Conservation (phyloP, 2,888 invertebrate species). For the Dendrolimus houi region DNA sequence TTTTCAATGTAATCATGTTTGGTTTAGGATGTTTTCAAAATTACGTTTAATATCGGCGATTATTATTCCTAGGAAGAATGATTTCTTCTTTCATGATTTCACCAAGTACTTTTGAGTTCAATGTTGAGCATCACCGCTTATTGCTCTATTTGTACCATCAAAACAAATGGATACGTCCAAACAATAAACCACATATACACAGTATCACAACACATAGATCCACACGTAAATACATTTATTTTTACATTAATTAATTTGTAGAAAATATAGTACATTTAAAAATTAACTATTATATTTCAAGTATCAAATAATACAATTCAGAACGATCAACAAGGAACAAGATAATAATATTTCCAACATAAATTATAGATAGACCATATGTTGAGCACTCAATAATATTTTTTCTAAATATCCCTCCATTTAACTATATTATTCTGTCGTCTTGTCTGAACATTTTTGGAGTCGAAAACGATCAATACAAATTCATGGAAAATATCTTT, state of each 20-base stretch:
- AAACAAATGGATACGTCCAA: slow-evolving; percentile 47
- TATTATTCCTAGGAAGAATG: no score
- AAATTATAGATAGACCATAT: slow-evolving; percentile 60
- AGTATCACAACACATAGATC: slow-evolving; percentile 71
- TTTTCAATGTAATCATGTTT: no score
- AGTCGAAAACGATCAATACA: slow-evolving; percentile 18
- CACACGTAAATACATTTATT: slow-evolving; percentile 41
- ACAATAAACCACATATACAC: slow-evolving; percentile 53
- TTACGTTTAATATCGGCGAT: no score
- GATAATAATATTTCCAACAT: slow-evolving; percentile 66
- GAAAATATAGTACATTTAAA: slow-evolving; percentile 42
- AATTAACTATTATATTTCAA: slow-evolving; percentile 46
- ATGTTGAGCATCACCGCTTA: slow-evolving; percentile 52
- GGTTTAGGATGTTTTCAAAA: no score
- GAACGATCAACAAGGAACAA: slow-evolving; percentile 61
- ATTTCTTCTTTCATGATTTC: no score
- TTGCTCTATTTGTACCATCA: slow-evolving; percentile 56
- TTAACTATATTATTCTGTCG: slow-evolving; percentile 24
- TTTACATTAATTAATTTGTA: slow-evolving; percentile 22
- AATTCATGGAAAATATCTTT: neutral
- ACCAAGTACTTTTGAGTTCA: no score
- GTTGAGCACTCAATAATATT: slow-evolving; percentile 69
- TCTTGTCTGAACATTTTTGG: slow-evolving; percentile 34
- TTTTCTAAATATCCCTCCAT: slow-evolving; percentile 60
- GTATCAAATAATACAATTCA: slow-evolving; percentile 48